Base-by-base conservation (phyloP, 64 coral and sea anemone genomes). In the Montipora foliosa region DNA sequence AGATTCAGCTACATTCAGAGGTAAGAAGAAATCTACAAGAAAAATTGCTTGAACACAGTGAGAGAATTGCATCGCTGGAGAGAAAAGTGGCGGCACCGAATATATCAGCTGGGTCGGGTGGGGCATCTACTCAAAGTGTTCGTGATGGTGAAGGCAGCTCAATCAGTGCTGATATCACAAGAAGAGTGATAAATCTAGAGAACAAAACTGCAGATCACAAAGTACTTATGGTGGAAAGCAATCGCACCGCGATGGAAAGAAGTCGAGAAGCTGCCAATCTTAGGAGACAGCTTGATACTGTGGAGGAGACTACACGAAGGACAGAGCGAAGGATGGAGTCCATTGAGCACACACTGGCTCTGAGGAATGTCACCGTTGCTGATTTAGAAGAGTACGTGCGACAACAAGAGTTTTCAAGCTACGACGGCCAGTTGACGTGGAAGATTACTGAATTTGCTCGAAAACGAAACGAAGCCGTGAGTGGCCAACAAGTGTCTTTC, bases 371-470 rank as follows among this genome's bases (percentile, higher is more conserved):
- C 1, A 84, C 91, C 3, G 13, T 93, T 9, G 91, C 91, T 76
- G 91, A 93, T 70, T 76, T 93, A 15, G 91, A 93, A 22, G 91
- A 93, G 25, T 66, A 72, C 4, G 21, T 93, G 2, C 87, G 61
- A 10, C 57, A 77, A 44, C 69, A 66, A 57, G 53, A 82, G 15
- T 60, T 47, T 22, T 78, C 50, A 15, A 93, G 74, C 14, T 78
- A 77, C 11, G 74, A 93, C 52, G 83, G 91, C 1, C 62, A 87
- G 74, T 53, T 87, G 73, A 20, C 84, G 7, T 93, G 82, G 81
- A 93, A 87, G 16, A 93, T 93, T 75, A n/a, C 81, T 55, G 72
- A 93, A 47, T 83, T 66, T 4, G 91, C 91, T 5, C 83, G 83
- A 3, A 93, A 78, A 78, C 82, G 91, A n/a, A 80, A 61, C 24